These are phyloP conservation scores for Gortyna flavago DNA, from an alignment of 2,888 invertebrate species.

Conservation along the genomic window DNA sequence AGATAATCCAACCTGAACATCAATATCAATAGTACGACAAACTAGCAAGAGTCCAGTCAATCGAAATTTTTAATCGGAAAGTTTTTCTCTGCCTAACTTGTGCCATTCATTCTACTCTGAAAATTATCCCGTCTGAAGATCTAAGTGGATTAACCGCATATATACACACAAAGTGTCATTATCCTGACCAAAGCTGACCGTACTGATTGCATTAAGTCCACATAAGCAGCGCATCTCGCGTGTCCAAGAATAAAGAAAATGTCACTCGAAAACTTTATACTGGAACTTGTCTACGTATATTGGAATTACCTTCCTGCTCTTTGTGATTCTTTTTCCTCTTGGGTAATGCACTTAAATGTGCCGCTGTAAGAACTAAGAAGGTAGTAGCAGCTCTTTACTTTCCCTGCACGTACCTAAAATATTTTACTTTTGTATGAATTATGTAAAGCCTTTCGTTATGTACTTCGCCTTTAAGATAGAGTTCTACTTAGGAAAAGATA, in stretches of 20 bases:
- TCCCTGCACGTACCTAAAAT: conserved; percentile 44
- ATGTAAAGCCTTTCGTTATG: conserved; percentile 45
- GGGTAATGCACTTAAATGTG: conserved; percentile 46
- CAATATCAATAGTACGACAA: not conserved
- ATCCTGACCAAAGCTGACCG: conserved; percentile 55
- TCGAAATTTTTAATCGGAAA: conserved; percentile 7
- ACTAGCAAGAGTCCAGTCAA: conserved; percentile 5
- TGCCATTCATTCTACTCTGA: conserved; percentile 4
- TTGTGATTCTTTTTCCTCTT: conserved; percentile 31
- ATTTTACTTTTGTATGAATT: conserved; percentile 51
- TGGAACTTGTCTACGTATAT: conserved; percentile 1
- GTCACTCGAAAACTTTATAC: conserved; percentile 11
- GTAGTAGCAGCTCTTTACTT: conserved; percentile 29
- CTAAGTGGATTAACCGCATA: conserved; percentile 60
- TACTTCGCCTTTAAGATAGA: conserved; percentile 47
- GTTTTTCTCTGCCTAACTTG: conserved; percentile 19
- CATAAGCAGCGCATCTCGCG: conserved; percentile 9
- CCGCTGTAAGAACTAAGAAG: conserved; percentile 30
- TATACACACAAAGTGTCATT: conserved; percentile 42
- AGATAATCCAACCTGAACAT: not conserved
- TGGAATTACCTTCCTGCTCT: conserved; percentile 29
- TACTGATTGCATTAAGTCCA: conserved; percentile 64
- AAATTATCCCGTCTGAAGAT: conserved; percentile 17
- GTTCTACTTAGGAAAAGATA: conserved; percentile 48
- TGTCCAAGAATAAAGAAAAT: conserved; percentile 28